phyloP scores from a whole-genome alignment of 2,888 invertebrate species.

The Agrochola circellaris region DNA sequence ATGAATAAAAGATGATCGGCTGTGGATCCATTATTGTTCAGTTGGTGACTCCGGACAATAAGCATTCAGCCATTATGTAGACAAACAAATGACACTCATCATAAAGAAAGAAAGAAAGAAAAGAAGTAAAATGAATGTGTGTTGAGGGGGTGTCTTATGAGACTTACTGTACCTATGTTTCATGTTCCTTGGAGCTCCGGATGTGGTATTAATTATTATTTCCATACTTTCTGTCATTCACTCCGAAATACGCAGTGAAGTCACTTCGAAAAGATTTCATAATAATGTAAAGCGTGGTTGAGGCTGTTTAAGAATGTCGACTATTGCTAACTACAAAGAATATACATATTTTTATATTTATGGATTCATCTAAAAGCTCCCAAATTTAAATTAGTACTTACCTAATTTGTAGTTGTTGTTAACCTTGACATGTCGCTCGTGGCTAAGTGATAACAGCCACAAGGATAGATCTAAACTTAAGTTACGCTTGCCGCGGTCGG shows the following conservation, averaged over 20 bases:
- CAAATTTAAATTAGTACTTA: neutral
- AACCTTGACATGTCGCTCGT: neutral
- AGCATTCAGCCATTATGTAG: conserved; percentile 28
- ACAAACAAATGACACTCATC: conserved; percentile 61
- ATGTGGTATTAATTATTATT: no score
- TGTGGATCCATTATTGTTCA: conserved; percentile 67
- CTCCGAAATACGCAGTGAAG: neutral
- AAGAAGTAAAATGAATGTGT: no score
- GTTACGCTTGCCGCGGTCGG: no score
- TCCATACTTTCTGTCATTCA: no score
- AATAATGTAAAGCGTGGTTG: neutral
- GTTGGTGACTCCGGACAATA: conserved; percentile 53
- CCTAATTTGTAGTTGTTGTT: neutral
- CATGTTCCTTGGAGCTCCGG: no score
- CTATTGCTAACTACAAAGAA: neutral
- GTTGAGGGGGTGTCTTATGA: no score
- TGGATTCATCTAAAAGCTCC: no score
- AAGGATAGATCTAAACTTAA: no score
- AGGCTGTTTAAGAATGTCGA: neutral
- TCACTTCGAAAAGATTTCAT: neutral
- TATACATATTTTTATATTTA: neutral
- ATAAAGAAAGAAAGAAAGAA: no score
- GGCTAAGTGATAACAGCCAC: no score
- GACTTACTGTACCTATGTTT: no score
- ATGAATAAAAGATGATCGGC: conserved; percentile 63